phyloP scores from a whole-genome alignment of 1,140 invertebrate genomes.

The Lasioglossum albipes region DNA sequence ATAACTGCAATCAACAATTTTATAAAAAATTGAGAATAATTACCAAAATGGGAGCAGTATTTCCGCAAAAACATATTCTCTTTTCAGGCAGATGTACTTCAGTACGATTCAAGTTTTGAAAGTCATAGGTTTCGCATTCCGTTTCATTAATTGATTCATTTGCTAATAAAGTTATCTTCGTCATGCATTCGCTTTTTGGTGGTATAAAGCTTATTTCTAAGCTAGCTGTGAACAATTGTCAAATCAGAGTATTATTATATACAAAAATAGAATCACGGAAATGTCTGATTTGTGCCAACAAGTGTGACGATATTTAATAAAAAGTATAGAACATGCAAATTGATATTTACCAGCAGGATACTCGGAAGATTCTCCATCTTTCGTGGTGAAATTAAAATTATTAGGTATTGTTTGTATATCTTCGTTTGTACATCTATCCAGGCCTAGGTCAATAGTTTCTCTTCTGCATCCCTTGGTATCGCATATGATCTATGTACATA shows the following conservation, averaged over 20 bases:
- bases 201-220: not conserved
- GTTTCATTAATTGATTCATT: not conserved
- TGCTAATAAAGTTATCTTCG: not conserved
- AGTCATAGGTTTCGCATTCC: slow-evolving; percentile 13
- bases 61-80: not conserved
- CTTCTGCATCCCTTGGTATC: not conserved
- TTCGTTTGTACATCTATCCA: not conserved
- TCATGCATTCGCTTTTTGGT: slow-evolving; percentile 7
- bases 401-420: not conserved
- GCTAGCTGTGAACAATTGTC: not conserved
- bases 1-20: no score
- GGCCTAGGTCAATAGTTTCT: no score
- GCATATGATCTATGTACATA: slow-evolving; percentile 24
- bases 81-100: not conserved
- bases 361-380: not conserved
- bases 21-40: not conserved
- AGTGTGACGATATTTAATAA: not conserved
- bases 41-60: not conserved
- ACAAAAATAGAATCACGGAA: not conserved
- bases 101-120: not conserved
- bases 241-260: not conserved
- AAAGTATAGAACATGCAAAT: not conserved
- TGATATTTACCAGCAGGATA: slow-evolving; percentile 19
- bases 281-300: not conserved
- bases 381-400: not conserved